Percentiles rank a stretch among this genome's conserved stretches.
Conservation (phyloP, 2,888 invertebrate genomes). For the Archaeoteleia sp. region DNA sequence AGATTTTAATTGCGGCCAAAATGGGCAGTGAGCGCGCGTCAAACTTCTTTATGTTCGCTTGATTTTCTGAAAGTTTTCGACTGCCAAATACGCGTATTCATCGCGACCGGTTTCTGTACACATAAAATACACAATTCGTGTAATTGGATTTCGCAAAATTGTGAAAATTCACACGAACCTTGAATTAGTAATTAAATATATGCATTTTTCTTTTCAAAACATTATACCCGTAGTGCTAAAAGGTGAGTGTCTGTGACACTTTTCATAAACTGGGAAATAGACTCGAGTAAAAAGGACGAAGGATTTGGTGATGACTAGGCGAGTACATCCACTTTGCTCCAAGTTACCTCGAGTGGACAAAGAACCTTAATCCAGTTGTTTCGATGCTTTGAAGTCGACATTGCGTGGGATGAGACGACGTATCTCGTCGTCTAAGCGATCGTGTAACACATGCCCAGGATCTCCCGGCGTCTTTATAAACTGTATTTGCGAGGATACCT, state of each 20-base stretch:
- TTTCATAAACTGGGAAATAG: slow-evolving; percentile 9
- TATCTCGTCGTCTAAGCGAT: slow-evolving; percentile 11
- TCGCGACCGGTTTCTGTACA: too few species aligned
- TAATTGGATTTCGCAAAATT: too few species aligned
- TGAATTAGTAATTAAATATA: too few species aligned
- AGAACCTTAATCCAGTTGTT: slow-evolving; percentile 30
- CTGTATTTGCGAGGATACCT: neutral
- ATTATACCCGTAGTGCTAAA: too few species aligned
- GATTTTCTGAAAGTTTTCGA: too few species aligned
- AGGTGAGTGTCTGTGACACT: neutral
- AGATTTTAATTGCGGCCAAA: too few species aligned
- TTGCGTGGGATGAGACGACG: slow-evolving; percentile 8
- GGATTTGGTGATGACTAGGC: neutral
- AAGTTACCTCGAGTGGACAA: slow-evolving; percentile 25
- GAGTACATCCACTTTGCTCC: slow-evolving; percentile 17
- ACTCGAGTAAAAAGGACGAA: slow-evolving; percentile 5
- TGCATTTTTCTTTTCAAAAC: too few species aligned
- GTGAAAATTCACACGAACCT: too few species aligned
- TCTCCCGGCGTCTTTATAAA: neutral
- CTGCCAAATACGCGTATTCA: too few species aligned
- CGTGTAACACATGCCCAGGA: neutral
- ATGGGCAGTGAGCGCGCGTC: too few species aligned
- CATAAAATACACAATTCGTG: too few species aligned
- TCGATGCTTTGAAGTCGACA: slow-evolving; percentile 23
- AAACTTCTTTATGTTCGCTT: too few species aligned